Evolutionary conservation across 2,888 invertebrate genomes (phyloP).

Genomic region (Monoplex corrugatus): DNA sequence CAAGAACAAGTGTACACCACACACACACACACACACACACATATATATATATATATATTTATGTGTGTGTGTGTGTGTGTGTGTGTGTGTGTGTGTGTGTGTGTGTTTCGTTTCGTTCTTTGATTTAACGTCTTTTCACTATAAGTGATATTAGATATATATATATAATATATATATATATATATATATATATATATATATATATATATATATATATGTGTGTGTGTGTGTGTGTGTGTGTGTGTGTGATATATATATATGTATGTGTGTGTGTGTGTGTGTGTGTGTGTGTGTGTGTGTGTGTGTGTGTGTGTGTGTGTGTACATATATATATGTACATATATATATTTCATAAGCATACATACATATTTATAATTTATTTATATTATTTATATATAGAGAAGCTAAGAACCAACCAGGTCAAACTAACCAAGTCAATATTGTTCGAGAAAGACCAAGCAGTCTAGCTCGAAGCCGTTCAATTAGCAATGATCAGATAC

Average conservation of each 20-base stretch:
- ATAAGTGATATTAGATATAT: background rate
- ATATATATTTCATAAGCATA: background rate
- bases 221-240: background rate
- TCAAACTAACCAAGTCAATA: no score
- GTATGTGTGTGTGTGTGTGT: conserved; percentile 30
- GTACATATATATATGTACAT: background rate
- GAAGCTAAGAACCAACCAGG: no score
- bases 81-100: background rate
- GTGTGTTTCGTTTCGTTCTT: background rate
- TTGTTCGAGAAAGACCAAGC: background rate
- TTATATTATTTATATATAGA: no score
- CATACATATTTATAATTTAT: background rate
- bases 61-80: conserved; percentile 19
- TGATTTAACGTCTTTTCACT: background rate
- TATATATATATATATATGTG: background rate
- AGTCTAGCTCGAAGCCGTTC: no score
- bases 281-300: conserved; percentile 27
- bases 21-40: no score
- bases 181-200: no score
- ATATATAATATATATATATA: no score
- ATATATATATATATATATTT: background rate
- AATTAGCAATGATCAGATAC: no score
- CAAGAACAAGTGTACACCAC: no score
- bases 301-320: conserved; percentile 21
- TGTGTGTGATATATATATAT: background rate